Conservation (phyloP, 2,113 vertebrate genomes). For the Xiphorhynchus elegans region DNA sequence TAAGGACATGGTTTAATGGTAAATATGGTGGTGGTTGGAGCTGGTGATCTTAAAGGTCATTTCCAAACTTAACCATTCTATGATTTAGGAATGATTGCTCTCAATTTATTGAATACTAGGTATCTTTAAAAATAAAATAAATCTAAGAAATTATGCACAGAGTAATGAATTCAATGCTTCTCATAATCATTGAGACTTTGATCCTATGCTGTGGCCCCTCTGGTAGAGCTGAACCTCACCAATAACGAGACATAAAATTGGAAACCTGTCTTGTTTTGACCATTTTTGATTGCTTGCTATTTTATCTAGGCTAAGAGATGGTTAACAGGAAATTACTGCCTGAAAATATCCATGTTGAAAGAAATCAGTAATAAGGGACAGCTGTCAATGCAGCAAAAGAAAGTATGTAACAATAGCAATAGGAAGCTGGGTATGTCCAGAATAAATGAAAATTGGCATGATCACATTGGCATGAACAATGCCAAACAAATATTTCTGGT, state of each 20-base stretch:
- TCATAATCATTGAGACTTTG: not conserved
- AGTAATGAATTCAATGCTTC: not conserved
- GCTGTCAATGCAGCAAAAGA: not conserved
- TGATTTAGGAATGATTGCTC: not conserved
- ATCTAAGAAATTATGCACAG: not conserved
- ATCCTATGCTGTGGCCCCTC: not conserved
- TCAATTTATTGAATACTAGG: not conserved
- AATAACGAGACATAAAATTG: not conserved
- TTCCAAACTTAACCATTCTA: not conserved
- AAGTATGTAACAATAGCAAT: not conserved
- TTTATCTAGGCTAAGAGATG: not conserved
- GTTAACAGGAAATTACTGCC: not conserved
- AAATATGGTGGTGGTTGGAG: rapidly evolving
- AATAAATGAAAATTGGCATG: rapidly evolving
- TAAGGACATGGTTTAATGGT: not conserved
- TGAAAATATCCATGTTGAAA: not conserved
- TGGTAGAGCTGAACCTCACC: not conserved
- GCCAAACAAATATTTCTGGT: not conserved
- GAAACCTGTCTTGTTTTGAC: not conserved
- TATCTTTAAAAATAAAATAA: not conserved
- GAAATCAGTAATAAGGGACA: not conserved
- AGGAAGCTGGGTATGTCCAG: not conserved
- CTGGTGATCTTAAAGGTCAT: not conserved
- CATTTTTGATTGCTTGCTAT: not conserved
- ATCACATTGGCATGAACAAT: not conserved